phyloP scores from a whole-genome alignment of 2,888 invertebrate species.

The Agonopterix arenella region DNA sequence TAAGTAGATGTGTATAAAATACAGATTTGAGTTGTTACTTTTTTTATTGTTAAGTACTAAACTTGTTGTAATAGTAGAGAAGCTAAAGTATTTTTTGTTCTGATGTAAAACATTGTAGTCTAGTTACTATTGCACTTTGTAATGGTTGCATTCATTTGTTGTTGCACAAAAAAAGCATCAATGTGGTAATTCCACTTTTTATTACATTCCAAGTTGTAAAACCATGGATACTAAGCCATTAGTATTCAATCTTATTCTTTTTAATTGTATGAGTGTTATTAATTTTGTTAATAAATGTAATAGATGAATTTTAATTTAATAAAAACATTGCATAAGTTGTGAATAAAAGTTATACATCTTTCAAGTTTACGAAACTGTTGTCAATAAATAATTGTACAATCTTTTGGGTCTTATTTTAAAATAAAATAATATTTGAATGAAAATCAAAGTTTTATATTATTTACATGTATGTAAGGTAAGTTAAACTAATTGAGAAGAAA shows the following conservation, averaged over 20 bases:
- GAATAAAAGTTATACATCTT: constrained; percentile 22
- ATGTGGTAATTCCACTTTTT: not conserved
- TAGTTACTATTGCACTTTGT: not conserved
- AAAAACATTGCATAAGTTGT: constrained; percentile 3
- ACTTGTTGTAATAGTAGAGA: not conserved
- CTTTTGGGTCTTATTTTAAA: constrained; percentile 10
- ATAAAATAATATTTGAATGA: not conserved
- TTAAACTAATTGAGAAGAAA: not conserved
- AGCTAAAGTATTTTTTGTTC: too few species aligned
- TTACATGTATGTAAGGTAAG: constrained; percentile 2
- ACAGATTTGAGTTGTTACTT: too few species aligned
- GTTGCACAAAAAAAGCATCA: not conserved
- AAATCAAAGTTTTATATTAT: not conserved
- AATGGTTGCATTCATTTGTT: constrained; percentile 1
- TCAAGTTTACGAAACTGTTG: constrained; percentile 52
- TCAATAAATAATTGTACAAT: constrained; percentile 38
- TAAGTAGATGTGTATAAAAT: too few species aligned
- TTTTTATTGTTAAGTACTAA: too few species aligned
- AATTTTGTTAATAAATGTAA: not conserved
- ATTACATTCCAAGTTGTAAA: not conserved
- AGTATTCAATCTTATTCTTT: not conserved
- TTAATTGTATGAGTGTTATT: not conserved
- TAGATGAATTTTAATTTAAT: not conserved
- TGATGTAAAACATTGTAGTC: too few species aligned
- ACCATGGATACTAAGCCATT: too few species aligned